Evolutionary conservation across 2,888 invertebrate species (phyloP).

Genomic region (Dasysyrphus albostriatus): DNA sequence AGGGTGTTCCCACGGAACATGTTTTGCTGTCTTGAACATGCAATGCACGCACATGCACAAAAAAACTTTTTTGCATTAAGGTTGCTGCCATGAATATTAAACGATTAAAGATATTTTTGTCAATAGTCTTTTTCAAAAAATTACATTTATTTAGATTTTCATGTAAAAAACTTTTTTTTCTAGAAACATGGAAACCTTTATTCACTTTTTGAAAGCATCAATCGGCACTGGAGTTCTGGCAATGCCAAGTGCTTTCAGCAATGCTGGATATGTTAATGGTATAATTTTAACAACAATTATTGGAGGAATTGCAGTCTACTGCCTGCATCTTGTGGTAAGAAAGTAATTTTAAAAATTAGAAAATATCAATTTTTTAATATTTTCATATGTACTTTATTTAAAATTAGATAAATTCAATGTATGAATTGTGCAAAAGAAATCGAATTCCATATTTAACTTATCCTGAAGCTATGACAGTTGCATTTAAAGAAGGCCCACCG

Average conservation of each 20-base stretch:
- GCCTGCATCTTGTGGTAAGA: constrained; percentile 94
- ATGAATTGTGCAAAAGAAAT: constrained; percentile 85
- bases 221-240: constrained; percentile 98
- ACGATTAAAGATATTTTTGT: no score
- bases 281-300: constrained; percentile 92
- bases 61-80: no score
- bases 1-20: no score
- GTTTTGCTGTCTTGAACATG: no score
- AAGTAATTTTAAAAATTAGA: not conserved
- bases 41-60: no score
- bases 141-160: no score
- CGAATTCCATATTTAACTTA: constrained; percentile 92
- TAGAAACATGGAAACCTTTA: constrained; percentile 94
- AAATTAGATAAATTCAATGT: constrained; percentile 80
- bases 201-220: constrained; percentile 97
- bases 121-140: no score
- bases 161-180: no score
- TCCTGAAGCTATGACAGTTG: constrained; percentile 92
- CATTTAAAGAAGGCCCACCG: constrained; percentile 90
- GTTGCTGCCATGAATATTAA: no score
- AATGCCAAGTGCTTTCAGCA: constrained; percentile 93
- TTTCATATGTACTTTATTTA: not conserved
- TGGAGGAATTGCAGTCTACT: constrained; percentile 96
- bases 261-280: constrained; percentile 96
- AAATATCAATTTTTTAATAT: not conserved